These are phyloP conservation scores for Heliconius eleuchia DNA, from an alignment of 1,140 invertebrate species.

Conservation along the genomic window DNA sequence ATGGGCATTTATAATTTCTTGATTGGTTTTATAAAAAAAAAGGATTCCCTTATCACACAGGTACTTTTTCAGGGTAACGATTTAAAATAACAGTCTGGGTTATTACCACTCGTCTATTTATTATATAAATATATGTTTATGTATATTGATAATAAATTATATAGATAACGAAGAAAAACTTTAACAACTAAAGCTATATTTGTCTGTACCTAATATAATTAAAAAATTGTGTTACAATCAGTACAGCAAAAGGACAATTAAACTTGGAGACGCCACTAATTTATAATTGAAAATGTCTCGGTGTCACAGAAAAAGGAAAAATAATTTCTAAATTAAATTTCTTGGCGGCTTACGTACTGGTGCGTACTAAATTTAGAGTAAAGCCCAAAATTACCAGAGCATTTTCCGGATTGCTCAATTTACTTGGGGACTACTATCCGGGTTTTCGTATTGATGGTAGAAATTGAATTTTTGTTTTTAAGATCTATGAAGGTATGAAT, in stretches of 20 bases:
- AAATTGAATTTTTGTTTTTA: constrained; percentile 44
- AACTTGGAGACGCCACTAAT: constrained; percentile 43
- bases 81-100: too few species aligned
- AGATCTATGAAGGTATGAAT: not conserved
- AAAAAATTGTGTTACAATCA: not conserved
- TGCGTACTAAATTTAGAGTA: constrained; percentile 64
- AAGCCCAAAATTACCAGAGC: constrained; percentile 67
- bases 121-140: too few species aligned
- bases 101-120: too few species aligned
- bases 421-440: constrained; percentile 52
- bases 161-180: too few species aligned
- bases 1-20: too few species aligned
- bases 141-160: too few species aligned
- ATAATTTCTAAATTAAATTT: constrained; percentile 74
- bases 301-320: constrained; percentile 48
- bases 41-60: too few species aligned
- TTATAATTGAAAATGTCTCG: constrained; percentile 45
- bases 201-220: not conserved
- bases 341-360: constrained; percentile 60
- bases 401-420: constrained; percentile 72
- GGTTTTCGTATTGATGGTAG: constrained; percentile 50
- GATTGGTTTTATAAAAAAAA: too few species aligned
- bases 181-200: too few species aligned
- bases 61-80: too few species aligned
- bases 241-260: constrained; percentile 34